Evolutionary conservation across 2,888 invertebrate genomes (phyloP).

Genomic region (Apodemia zela): DNA sequence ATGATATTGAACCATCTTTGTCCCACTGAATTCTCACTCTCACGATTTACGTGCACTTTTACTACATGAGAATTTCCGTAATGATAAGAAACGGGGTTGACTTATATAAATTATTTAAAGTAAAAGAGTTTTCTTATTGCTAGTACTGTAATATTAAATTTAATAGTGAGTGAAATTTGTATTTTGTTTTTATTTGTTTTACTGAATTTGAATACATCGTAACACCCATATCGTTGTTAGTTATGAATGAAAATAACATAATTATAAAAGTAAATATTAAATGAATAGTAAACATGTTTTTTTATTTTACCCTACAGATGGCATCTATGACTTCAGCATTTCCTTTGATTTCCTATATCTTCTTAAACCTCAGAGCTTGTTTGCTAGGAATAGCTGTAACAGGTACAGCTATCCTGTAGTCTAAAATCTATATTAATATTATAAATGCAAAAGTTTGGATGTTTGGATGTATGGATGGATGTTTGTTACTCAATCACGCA

Average conservation of each 20-base stretch:
- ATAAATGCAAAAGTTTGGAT: too few species aligned
- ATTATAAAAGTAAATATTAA: constrained; percentile 81
- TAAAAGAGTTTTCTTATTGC: constrained; percentile 72
- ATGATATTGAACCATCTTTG: constrained; percentile 66
- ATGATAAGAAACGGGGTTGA: constrained; percentile 66
- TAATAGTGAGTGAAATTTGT: constrained; percentile 80
- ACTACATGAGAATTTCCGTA: constrained; percentile 66
- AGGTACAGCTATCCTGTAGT: too few species aligned
- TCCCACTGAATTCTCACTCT: constrained; percentile 76
- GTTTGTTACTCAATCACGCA: too few species aligned
- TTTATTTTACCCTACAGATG: constrained; percentile 51
- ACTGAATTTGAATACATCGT: constrained; percentile 79
- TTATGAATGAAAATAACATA: constrained; percentile 81
- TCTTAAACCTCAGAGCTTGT: too few species aligned
- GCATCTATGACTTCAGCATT: background rate
- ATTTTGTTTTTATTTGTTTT: constrained; percentile 79
- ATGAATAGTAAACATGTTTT: constrained; percentile 74
- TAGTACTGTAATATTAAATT: constrained; percentile 78
- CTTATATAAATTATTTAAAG: constrained; percentile 76
- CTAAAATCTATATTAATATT: too few species aligned
- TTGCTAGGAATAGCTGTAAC: too few species aligned
- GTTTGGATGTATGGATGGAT: too few species aligned
- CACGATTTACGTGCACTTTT: constrained; percentile 74
- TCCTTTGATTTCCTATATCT: too few species aligned
- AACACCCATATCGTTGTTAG: constrained; percentile 81